Percentiles rank a stretch among this genome's conserved stretches.
Evolutionary conservation across 2,888 invertebrate species (phyloP).

Genomic region (Caenorhabditis sp.): DNA sequence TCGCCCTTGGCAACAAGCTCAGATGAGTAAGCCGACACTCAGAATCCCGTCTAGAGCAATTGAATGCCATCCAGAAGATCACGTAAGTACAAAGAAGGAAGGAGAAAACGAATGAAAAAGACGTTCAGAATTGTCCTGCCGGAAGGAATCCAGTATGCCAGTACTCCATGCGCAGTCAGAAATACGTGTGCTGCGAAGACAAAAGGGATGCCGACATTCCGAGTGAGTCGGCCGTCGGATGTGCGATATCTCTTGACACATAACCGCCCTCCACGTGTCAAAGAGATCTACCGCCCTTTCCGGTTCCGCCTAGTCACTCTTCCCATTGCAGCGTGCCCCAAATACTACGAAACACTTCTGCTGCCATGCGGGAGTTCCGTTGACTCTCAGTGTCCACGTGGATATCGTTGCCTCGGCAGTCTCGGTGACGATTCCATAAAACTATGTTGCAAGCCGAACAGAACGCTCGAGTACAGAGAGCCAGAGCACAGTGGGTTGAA

Average conservation of each 20-base stretch:
- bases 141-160: slow-evolving; percentile 60
- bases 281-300: no score
- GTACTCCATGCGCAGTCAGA: slow-evolving; percentile 57
- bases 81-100: slow-evolving; percentile 14
- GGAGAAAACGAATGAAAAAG: not conserved
- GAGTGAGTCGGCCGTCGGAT: slow-evolving; percentile 55
- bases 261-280: slow-evolving; percentile 9
- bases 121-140: slow-evolving; percentile 56
- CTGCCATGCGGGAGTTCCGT: slow-evolving; percentile 54
- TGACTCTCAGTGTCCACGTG: slow-evolving; percentile 58
- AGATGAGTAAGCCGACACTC: slow-evolving; percentile 55
- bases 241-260: slow-evolving; percentile 12
- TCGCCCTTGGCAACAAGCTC: slow-evolving; percentile 63
- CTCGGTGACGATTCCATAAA: slow-evolving; percentile 47
- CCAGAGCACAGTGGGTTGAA: slow-evolving; percentile 59
- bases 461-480: slow-evolving; percentile 53
- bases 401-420: slow-evolving; percentile 58
- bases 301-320: not conserved
- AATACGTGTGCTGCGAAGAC: slow-evolving; percentile 65
- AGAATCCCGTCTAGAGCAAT: slow-evolving; percentile 59
- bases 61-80: slow-evolving; percentile 60
- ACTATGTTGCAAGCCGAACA: slow-evolving; percentile 63
- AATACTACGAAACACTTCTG: slow-evolving; percentile 62
- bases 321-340: slow-evolving; percentile 60
- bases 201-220: slow-evolving; percentile 59